Evolutionary conservation across 2,797 vertebrate species (phyloP), one percentile per base, ranked within the genome.

Genomic region (Dicrostonyx torquatus): DNA sequence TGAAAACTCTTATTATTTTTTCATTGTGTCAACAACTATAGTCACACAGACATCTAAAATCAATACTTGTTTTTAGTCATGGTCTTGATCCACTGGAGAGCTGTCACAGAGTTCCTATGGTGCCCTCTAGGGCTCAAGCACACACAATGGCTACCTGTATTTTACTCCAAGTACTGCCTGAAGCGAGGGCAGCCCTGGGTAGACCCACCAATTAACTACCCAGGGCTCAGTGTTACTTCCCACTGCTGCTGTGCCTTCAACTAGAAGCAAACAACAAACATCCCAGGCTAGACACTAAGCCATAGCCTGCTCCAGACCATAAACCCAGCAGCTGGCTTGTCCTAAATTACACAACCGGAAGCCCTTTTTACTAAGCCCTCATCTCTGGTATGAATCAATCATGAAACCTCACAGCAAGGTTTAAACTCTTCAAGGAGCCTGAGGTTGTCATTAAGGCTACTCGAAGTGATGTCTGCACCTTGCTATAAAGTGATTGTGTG

Each of bases 21-120:
- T 84, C 68, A 79, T 70, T 91, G 79, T 84, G 40, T 40, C 29
- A 88, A 78, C 15, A 72, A 55, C 60, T 90, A 70, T 83, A 90
- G 84, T 24, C 68, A 26, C 87, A 37, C 5, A 82, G 75, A 94
- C 84, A 75, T 7, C 55, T 53, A 64, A 85, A 86, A 26, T 40
- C 55, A 18, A 48, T 76, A 29, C 10, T 50, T 78, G 60, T 15
- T 90, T 68, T 73, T 17, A 88, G 66, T 70, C 77, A 82, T 0
- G 73, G 77, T n/a, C 31, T 53, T 58, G n/a, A 62, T 31, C 40
- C 24, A 50, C 10, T 70, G 83, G 68, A 86, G 80, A 82, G 80
- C 0, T 48, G 40, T 66, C 70, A 66, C 83, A 50, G 37, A 68
- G 78, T 93, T 85, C 82, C 70, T 82, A 15, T 11, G 24, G 62